Conservation (phyloP, 2,113 vertebrate species). For the Hypocryptadius cinnamomeus region DNA sequence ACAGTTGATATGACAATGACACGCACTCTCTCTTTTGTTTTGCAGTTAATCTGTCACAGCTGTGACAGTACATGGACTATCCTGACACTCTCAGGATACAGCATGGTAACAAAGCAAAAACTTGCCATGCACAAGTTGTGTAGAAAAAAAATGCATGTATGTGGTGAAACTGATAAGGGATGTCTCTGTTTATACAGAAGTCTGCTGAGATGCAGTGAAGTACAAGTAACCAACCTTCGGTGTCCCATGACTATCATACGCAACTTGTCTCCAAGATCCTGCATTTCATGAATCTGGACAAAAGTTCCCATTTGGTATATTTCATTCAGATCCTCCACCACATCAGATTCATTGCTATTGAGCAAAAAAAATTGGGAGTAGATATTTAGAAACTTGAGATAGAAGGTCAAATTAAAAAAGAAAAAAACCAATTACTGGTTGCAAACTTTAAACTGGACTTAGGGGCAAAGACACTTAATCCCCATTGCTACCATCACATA, state of each 20-base stretch:
- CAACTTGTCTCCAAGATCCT: slow-evolving; percentile 94
- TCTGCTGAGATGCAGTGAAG: neutral
- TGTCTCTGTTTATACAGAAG: neutral
- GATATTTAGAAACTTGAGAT: neutral
- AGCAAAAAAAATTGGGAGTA: neutral
- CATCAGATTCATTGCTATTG: slow-evolving; percentile 85
- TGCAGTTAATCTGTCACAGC: neutral
- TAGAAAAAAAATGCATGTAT: fast-evolving
- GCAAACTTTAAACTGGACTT: neutral
- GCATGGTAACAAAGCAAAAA: neutral
- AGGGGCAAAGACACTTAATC: neutral
- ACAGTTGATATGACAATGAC: neutral
- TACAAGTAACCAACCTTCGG: slow-evolving; percentile 65
- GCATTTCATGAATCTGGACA: slow-evolving; percentile 98
- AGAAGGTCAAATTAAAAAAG: neutral
- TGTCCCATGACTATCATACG: slow-evolving; percentile 99
- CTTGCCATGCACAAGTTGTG: neutral
- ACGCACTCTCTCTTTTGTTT: neutral
- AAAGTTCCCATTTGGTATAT: slow-evolving; percentile 92
- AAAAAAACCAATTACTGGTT: neutral
- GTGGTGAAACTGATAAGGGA: neutral
- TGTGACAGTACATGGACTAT: neutral
- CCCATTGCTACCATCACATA: neutral
- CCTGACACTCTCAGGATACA: neutral
- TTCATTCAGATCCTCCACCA: slow-evolving; percentile 87